Conservation (phyloP, 2,797 vertebrate genomes). For the Crax fasciolata region DNA sequence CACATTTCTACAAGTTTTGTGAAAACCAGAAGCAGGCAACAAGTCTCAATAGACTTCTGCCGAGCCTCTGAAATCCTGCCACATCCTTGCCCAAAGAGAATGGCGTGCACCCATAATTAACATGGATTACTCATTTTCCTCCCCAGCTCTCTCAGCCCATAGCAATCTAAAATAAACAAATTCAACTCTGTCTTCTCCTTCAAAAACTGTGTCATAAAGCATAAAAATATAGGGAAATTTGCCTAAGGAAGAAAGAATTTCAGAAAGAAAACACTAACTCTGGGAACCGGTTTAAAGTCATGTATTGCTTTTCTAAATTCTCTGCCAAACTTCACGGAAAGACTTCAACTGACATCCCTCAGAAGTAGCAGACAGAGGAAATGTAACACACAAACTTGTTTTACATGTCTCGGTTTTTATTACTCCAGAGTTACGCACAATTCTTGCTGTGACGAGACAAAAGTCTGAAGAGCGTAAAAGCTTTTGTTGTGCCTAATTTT, state of each 20-base stretch:
- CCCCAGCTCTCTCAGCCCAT: background rate
- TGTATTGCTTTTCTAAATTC: background rate
- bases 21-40: background rate
- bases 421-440: background rate
- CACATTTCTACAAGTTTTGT: background rate
- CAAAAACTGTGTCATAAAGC: background rate
- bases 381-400: background rate
- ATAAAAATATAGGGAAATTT: background rate
- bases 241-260: background rate
- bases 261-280: background rate
- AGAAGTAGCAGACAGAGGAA: background rate
- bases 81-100: rapidly evolving
- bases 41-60: background rate
- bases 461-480: background rate
- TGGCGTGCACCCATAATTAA: rapidly evolving
- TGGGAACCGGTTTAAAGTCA: rapidly evolving
- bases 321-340: background rate
- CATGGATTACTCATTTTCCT: background rate
- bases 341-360: background rate
- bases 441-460: background rate
- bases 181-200: background rate
- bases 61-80: background rate
- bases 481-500: slow-evolving; percentile 42
- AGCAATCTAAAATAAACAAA: background rate
- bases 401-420: background rate